These are phyloP conservation scores for Lathronympha strigana DNA, from an alignment of 2,888 invertebrate species.

Conservation along the genomic window DNA sequence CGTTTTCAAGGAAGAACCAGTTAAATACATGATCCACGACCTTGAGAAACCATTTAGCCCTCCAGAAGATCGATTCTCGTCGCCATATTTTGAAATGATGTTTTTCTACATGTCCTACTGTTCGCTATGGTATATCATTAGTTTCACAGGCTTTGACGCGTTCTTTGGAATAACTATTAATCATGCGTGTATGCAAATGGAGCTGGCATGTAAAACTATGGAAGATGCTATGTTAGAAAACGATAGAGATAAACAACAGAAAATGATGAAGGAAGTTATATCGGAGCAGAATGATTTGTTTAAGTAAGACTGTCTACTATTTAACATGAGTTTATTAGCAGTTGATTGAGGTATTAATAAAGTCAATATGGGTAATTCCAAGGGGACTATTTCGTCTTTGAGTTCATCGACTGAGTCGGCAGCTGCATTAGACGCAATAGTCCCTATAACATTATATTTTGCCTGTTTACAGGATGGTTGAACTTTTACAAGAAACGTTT, in stretches of 20 bases:
- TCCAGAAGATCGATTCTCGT: slow-evolving; percentile 52
- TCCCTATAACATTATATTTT: not conserved
- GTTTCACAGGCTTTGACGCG: slow-evolving; percentile 64
- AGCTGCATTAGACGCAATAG: too few species aligned
- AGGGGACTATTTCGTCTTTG: too few species aligned
- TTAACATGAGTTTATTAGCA: too few species aligned
- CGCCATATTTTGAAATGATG: slow-evolving; percentile 61
- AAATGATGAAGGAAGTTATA: slow-evolving; percentile 55
- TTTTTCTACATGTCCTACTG: slow-evolving; percentile 56
- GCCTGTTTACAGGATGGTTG: slow-evolving; percentile 57
- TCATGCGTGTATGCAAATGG: slow-evolving; percentile 69
- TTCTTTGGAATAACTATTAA: slow-evolving; percentile 62
- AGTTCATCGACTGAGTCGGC: too few species aligned
- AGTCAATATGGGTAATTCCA: too few species aligned
- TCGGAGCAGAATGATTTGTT: slow-evolving; percentile 58
- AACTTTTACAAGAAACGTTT: slow-evolving; percentile 61
- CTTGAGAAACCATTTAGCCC: slow-evolving; percentile 52
- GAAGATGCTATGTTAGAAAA: slow-evolving; percentile 55
- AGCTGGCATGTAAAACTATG: slow-evolving; percentile 56
- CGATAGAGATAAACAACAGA: slow-evolving; percentile 31
- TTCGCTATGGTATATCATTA: slow-evolving; percentile 51
- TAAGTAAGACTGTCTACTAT: slow-evolving; percentile 49
- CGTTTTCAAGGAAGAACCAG: slow-evolving; percentile 49
- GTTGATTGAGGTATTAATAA: too few species aligned
- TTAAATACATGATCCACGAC: slow-evolving; percentile 66